Conservation (phyloP, 2,888 invertebrate genomes). For the Spilosoma lubricipeda region DNA sequence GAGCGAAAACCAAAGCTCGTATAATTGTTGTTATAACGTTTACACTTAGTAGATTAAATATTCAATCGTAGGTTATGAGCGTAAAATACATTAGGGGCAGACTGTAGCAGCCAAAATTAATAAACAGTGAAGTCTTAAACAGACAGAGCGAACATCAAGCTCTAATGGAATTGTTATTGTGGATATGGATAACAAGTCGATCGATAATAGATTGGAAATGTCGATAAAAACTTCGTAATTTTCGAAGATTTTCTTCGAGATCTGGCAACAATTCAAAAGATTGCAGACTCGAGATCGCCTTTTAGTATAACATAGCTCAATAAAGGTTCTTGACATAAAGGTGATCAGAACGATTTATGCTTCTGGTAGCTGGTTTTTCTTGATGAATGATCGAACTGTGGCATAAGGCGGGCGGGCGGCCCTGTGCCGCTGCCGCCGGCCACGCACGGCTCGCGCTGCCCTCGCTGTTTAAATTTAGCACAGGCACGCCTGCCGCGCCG, state of each 20-base stretch:
- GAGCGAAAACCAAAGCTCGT: neutral
- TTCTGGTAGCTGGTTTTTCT: slow-evolving; percentile 28
- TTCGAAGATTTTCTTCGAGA: slow-evolving; percentile 30
- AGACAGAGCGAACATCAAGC: neutral
- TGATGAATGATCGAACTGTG: slow-evolving; percentile 71
- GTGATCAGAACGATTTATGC: neutral
- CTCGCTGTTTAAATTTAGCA: slow-evolving; percentile 82
- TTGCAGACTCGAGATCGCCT: neutral
- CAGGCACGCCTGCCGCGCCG: slow-evolving; percentile 77
- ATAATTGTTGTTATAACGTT: neutral
- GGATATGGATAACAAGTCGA: neutral
- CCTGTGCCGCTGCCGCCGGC: slow-evolving; percentile 60
- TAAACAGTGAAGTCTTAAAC: slow-evolving; percentile 19
- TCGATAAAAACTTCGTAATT: neutral
- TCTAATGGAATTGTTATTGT: neutral
- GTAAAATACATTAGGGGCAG: neutral
- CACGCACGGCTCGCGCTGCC: slow-evolving; percentile 68
- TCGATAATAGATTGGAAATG: slow-evolving; percentile 1
- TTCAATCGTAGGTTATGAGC: neutral
- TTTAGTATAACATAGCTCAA: neutral
- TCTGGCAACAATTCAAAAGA: neutral
- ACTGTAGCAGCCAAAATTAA: neutral
- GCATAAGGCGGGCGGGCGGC: slow-evolving; percentile 48
- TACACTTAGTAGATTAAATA: neutral
- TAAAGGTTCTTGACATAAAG: neutral